These are phyloP conservation scores for Drosophila asahinai DNA, from an alignment of 1,140 invertebrate species.

Conservation along the genomic window DNA sequence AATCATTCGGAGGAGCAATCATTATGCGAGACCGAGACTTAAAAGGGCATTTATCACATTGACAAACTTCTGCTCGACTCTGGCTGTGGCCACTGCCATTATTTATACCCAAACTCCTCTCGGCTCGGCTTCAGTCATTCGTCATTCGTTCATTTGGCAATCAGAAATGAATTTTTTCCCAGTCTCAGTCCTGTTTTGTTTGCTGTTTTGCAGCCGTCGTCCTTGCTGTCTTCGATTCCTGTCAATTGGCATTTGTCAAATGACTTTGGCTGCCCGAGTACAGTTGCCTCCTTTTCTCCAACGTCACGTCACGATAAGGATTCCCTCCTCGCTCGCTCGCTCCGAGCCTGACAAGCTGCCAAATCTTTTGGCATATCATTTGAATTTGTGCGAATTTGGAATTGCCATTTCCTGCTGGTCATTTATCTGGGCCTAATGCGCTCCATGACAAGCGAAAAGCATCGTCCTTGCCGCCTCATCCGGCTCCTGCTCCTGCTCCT, in stretches of 20 bases:
- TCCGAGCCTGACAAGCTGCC: slow-evolving; percentile 42
- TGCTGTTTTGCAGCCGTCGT: slow-evolving; percentile 24
- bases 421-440: slow-evolving; percentile 62
- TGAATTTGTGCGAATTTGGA: slow-evolving; percentile 60
- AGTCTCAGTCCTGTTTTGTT: slow-evolving; percentile 13
- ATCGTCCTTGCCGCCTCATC: slow-evolving; percentile 7
- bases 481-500: neutral
- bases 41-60: slow-evolving; percentile 80
- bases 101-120: slow-evolving; percentile 5
- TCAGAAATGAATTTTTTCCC: slow-evolving; percentile 52
- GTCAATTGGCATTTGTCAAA: slow-evolving; percentile 73
- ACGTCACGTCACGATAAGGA: slow-evolving; percentile 44
- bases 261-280: slow-evolving; percentile 44
- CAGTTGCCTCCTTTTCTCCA: slow-evolving; percentile 34
- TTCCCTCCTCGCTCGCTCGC: neutral
- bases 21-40: slow-evolving; percentile 74
- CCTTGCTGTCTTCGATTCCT: slow-evolving; percentile 48
- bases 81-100: slow-evolving; percentile 3
- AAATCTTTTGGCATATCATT: slow-evolving; percentile 69
- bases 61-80: slow-evolving; percentile 47
- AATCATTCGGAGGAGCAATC: slow-evolving; percentile 16
- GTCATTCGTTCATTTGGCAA: slow-evolving; percentile 57
- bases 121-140: slow-evolving; percentile 29
- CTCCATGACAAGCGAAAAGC: slow-evolving; percentile 66
- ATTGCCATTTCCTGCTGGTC: slow-evolving; percentile 62